These are phyloP conservation scores for Caenorhabditis zanzibari DNA, from an alignment of 2,888 invertebrate species.

Conservation along the genomic window DNA sequence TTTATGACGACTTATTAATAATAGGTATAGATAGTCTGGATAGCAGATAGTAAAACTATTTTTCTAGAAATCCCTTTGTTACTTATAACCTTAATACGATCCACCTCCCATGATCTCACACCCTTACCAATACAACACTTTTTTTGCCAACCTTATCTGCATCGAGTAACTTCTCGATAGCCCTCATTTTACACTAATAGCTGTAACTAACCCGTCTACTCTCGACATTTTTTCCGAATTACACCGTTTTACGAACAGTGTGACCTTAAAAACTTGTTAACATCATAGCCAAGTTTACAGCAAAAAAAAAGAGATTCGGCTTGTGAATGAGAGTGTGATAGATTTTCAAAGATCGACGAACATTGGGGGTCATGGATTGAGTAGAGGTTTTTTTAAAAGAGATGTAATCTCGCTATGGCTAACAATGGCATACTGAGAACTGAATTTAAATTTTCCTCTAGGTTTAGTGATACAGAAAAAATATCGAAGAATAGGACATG, in stretches of 20 bases:
- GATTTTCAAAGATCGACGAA: conserved; percentile 6
- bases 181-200: not conserved
- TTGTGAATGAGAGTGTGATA: not conserved
- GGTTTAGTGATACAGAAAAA: no score
- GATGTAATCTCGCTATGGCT: no score
- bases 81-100: no score
- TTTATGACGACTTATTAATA: no score
- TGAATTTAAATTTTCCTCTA: no score
- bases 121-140: not conserved
- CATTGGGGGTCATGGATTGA: not conserved
- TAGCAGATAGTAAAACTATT: no score
- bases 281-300: conserved; percentile 12
- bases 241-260: conserved; percentile 20
- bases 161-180: not conserved
- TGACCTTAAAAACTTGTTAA: conserved; percentile 40
- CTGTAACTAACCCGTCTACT: conserved; percentile 1
- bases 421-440: no score
- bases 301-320: not conserved
- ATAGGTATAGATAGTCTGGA: no score
- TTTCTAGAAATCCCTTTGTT: no score
- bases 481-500: no score
- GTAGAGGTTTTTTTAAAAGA: no score
- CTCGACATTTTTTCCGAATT: conserved; percentile 14
- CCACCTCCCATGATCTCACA: not conserved
- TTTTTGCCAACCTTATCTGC: not conserved